Percentiles rank a stretch among this genome's conserved stretches.
These are phyloP conservation scores for Furnarius figulus DNA, from an alignment of 2,113 vertebrate genomes.

Conservation along the genomic window DNA sequence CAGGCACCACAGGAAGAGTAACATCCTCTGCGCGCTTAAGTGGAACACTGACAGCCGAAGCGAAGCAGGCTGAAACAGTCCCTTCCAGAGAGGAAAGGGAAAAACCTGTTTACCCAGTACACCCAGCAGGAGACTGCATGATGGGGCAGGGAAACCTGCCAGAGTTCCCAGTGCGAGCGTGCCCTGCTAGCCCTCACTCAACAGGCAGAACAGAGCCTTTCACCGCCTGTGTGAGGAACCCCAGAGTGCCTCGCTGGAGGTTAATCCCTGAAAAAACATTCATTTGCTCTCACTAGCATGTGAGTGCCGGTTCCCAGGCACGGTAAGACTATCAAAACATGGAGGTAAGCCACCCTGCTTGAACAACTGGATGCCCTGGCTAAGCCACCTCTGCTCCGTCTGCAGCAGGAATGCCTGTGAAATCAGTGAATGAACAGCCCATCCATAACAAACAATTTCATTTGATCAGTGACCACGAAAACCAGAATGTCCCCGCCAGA, in stretches of 20 bases:
- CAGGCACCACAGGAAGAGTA: conserved; percentile 30
- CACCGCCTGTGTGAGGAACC: background rate
- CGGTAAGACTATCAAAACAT: background rate
- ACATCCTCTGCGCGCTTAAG: conserved; percentile 15
- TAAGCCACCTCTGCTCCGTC: background rate
- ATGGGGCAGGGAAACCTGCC: background rate
- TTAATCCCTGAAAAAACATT: background rate
- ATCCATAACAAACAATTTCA: background rate
- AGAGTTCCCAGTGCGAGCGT: background rate
- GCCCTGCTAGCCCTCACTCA: background rate
- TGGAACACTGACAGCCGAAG: background rate
- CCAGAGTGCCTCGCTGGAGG: background rate
- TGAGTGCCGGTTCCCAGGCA: background rate
- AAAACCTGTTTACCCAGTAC: background rate
- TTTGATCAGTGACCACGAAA: background rate
- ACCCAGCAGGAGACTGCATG: background rate
- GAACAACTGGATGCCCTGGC: background rate
- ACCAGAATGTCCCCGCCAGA: background rate
- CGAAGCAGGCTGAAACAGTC: background rate
- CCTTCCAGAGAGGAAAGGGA: background rate
- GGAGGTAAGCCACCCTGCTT: background rate
- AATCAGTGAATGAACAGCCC: background rate
- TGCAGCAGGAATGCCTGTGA: background rate
- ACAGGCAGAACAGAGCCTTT: background rate
- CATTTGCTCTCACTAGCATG: background rate